Evolutionary conservation across 2,888 invertebrate species (phyloP).

Genomic region (Orgyia antiqua): DNA sequence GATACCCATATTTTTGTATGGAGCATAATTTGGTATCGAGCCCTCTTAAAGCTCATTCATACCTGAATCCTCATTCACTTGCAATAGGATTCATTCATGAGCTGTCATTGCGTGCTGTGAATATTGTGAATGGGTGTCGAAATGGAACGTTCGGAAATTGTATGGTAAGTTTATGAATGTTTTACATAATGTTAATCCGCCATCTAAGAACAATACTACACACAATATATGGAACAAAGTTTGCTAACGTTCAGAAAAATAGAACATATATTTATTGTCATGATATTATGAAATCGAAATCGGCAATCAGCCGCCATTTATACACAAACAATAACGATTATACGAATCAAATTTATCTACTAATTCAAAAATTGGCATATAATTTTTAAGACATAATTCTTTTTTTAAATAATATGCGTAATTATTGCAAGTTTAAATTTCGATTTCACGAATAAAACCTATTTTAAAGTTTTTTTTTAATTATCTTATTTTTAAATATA

Average conservation of each 20-base stretch:
- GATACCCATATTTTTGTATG: no score
- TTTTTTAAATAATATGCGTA: slow-evolving; percentile 11
- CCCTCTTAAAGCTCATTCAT: no score
- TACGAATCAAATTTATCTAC: slow-evolving; percentile 22
- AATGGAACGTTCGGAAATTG: no score
- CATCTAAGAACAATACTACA: no score
- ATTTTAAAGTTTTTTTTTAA: slow-evolving; percentile 20
- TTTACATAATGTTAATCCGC: no score
- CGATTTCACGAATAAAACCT: slow-evolving; percentile 22
- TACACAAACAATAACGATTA: slow-evolving; percentile 24
- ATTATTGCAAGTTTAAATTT: slow-evolving; percentile 35
- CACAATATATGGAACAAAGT: no score
- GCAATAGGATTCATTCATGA: no score
- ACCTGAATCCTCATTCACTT: no score
- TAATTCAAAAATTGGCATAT: slow-evolving; percentile 25
- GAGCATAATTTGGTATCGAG: no score
- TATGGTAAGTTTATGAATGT: no score
- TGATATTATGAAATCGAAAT: slow-evolving; percentile 47
- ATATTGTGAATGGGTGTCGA: no score
- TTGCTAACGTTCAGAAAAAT: slow-evolving; percentile 49
- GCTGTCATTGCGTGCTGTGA: no score
- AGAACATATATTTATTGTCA: slow-evolving; percentile 69
- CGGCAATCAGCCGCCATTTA: slow-evolving; percentile 22
- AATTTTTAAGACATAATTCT: slow-evolving; percentile 15
- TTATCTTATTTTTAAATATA: slow-evolving; percentile 44